Base-by-base conservation (phyloP, 2,888 invertebrate genomes). In the Eledona agricola region DNA sequence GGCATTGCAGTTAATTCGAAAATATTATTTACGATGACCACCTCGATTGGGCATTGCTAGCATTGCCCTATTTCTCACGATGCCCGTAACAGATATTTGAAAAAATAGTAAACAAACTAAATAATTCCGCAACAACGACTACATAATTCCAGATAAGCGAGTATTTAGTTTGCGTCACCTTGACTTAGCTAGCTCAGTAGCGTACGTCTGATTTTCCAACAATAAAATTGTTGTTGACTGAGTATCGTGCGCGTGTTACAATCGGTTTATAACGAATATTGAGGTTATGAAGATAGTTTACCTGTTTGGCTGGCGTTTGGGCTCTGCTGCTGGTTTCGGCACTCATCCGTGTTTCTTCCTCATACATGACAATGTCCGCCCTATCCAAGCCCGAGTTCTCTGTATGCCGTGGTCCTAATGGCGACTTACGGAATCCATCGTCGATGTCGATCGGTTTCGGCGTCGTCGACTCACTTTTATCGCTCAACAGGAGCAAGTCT, bases 331-430 rank as follows among this genome's bases (percentile, higher is more conserved):
- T 70, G 7, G 60, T 82, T 69, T 88, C 88, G 11, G 86, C 87
- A 79, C 87, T 87, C 87, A 88, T 88, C 57, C 87, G 84, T 2
- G 88, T 87, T 65, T 88, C 88, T 71, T 87, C 88, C 69, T 88
- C 88, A 66, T 86, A 87, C 69, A 87, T 86, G 16, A 86, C 78
- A 46, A 73, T 63, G 53, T 73, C 73, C 11, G 63, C 53, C 3
- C 63, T 51, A 34, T 47, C 55, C 2, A 52, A 40, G 1, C 51
- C 29, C 5, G 29, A 34, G 2, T 5, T 54, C 26, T 45, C 55
- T 20, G 35, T 47, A 10, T 45, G 45, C 32, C 51, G 55, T 15
- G 52, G 38, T 37, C 45, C 52, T 32, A 34, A 31, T 57, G 70
- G 61, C 11, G 71, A 67, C 17, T 69, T 66, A 49, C 71, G 69